Evolutionary conservation across 1,140 invertebrate genomes (phyloP).

Genomic region (Pogonomyrmex barbatus): DNA sequence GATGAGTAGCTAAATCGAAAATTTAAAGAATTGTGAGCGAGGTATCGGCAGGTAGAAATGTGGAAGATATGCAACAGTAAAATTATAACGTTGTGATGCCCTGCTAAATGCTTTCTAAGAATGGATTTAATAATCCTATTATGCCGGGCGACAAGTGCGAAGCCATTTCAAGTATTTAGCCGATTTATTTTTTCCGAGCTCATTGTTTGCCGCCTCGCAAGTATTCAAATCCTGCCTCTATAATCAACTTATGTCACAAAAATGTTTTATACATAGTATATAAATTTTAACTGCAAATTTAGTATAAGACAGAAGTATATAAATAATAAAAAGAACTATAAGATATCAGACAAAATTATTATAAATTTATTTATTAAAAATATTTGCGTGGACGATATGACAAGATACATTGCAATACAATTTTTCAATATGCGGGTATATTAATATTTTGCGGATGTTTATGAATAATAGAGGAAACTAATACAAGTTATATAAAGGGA

Average conservation of each 20-base stretch:
- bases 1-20: slow-evolving; percentile 66
- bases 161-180: slow-evolving; percentile 74
- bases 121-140: slow-evolving; percentile 77
- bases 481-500: neutral
- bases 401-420: neutral
- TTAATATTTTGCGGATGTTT: neutral
- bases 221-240: neutral
- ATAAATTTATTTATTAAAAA: neutral
- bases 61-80: slow-evolving; percentile 72
- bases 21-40: slow-evolving; percentile 83
- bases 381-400: neutral
- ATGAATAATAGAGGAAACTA: neutral
- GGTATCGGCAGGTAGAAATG: slow-evolving; percentile 69
- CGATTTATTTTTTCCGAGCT: slow-evolving; percentile 29
- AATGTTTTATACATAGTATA: neutral
- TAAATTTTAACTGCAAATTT: neutral
- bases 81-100: slow-evolving; percentile 77
- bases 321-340: neutral
- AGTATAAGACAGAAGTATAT: no score
- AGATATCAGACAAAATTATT: neutral
- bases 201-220: neutral
- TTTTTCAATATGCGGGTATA: neutral
- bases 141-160: slow-evolving; percentile 79
- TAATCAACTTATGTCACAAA: no score
- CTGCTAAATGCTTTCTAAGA: slow-evolving; percentile 78